These are phyloP conservation scores for Labroides dimidiatus DNA, from an alignment of 2,797 vertebrate species.

Conservation along the genomic window DNA sequence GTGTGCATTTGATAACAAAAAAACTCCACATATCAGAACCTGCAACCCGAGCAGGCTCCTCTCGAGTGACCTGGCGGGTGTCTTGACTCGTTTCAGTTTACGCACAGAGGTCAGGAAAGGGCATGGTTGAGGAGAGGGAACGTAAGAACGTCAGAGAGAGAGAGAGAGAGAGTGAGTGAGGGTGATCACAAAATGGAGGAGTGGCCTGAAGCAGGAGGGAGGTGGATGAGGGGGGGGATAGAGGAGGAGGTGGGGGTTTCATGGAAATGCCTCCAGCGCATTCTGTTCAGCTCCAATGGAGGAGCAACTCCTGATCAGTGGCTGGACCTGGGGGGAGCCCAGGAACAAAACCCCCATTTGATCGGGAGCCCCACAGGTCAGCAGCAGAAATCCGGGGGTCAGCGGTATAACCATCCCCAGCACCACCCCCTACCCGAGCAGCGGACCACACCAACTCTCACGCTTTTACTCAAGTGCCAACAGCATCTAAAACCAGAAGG, in stretches of 20 bases:
- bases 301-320: conserved; percentile 73
- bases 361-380: conserved; percentile 73
- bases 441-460: conserved; percentile 49
- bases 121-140: conserved; percentile 67
- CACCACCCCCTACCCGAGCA: conserved; percentile 38
- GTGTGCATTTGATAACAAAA: conserved; percentile 9
- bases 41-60: conserved; percentile 62
- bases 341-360: conserved; percentile 68
- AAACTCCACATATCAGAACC: conserved; percentile 53
- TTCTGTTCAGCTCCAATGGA: conserved; percentile 80
- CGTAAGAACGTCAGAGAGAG: conserved; percentile 11
- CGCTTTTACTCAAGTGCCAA: conserved; percentile 10
- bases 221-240: conserved; percentile 49
- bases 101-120: conserved; percentile 81
- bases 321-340: conserved; percentile 52
- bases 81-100: conserved; percentile 82
- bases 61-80: conserved; percentile 75
- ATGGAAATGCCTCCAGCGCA: conserved; percentile 77
- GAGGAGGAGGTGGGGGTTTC: conserved; percentile 64
- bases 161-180: conserved; percentile 35
- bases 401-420: conserved; percentile 45
- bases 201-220: conserved; percentile 60
- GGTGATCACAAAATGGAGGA: conserved; percentile 76
- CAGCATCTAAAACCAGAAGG: conserved; percentile 25
- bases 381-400: conserved; percentile 65